A percentile compares a stretch with the other conserved stretches of the same genome.
Conservation (phyloP, 2,797 vertebrate species). For the Sebastes steindachneri region DNA sequence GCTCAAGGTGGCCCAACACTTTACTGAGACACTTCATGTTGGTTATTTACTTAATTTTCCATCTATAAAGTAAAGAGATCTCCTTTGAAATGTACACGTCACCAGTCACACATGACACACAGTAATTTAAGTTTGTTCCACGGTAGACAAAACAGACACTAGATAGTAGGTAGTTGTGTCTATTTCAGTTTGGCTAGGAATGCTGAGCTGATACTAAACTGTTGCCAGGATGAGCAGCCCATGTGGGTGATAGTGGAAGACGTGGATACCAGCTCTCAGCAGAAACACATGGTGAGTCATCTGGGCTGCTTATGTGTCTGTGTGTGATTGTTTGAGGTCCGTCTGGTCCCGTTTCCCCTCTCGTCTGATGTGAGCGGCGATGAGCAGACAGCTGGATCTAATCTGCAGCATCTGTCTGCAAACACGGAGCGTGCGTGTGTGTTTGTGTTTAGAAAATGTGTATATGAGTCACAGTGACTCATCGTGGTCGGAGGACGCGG, state of each 20-base stretch:
- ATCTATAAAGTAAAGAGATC: not conserved
- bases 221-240: constrained; percentile 3
- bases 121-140: not conserved
- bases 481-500: constrained; percentile 12
- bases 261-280: constrained; percentile 5
- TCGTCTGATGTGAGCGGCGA: constrained; percentile 44
- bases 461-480: constrained; percentile 62
- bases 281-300: constrained; percentile 50
- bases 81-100: not conserved
- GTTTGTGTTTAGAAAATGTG: constrained; percentile 44
- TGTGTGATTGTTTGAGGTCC: constrained; percentile 45
- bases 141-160: constrained; percentile 44
- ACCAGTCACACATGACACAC: not conserved
- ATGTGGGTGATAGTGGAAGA: constrained; percentile 27
- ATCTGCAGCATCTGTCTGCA: constrained; percentile 74
- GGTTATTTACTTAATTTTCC: too few relatives aligned
- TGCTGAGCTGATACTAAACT: constrained; percentile 3
- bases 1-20: not conserved
- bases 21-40: not conserved
- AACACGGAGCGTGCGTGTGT: constrained; percentile 26
- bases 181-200: constrained; percentile 22
- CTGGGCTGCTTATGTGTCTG: constrained; percentile 35
- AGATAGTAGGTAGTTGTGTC: constrained; percentile 19
- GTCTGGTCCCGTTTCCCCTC: constrained; percentile 51
- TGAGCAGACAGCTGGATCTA: constrained; percentile 65